These are phyloP conservation scores for Nasonia giraulti DNA, from an alignment of 1,140 invertebrate genomes.

Conservation along the genomic window DNA sequence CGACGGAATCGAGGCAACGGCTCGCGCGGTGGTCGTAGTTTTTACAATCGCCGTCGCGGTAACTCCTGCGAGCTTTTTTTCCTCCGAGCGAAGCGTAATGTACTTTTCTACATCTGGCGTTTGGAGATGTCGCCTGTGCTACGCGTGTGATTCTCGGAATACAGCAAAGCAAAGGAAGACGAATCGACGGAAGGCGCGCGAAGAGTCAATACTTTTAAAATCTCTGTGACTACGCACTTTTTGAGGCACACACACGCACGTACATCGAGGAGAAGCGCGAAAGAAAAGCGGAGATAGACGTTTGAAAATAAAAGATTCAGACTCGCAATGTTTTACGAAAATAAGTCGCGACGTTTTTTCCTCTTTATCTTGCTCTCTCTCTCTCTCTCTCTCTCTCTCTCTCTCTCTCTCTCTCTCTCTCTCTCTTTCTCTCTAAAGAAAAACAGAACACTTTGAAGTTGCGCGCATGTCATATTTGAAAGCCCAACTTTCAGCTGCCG, in stretches of 20 bases:
- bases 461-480: neutral
- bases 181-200: neutral
- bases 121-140: neutral
- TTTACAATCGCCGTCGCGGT: neutral
- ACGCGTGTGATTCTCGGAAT: neutral
- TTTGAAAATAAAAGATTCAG: slow-evolving; percentile 1
- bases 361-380: neutral
- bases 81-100: neutral
- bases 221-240: neutral
- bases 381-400: neutral
- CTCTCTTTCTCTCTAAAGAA: neutral
- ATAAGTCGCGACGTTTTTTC: neutral
- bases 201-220: neutral
- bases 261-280: neutral
- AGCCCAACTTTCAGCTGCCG: neutral
- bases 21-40: neutral
- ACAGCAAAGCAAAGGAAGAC: neutral
- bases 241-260: neutral
- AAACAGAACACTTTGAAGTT: slow-evolving; percentile 1
- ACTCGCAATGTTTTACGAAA: neutral
- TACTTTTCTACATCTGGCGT: neutral
- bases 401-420: neutral
- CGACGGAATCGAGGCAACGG: neutral
- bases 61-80: neutral
- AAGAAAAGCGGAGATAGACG: neutral